Evolutionary conservation across 1,140 invertebrate genomes (phyloP).

Genomic region (Bilobella aurantiaca): DNA sequence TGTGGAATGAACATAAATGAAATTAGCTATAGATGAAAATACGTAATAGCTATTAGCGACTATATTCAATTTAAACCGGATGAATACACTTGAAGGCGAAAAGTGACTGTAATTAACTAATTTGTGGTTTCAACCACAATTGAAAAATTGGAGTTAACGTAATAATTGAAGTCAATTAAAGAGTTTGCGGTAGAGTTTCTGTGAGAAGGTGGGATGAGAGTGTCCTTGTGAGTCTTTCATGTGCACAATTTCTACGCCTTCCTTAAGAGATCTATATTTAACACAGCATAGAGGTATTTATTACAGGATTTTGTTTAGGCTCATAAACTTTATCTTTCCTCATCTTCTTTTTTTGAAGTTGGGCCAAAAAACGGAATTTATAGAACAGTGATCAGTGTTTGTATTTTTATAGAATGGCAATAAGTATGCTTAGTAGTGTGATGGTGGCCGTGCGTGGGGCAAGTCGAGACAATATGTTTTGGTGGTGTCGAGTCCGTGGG

Average conservation of each 20-base stretch:
- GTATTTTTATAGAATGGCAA: background rate
- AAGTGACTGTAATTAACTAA: no score
- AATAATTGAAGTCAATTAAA: no score
- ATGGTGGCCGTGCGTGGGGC: background rate
- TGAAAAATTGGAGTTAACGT: no score
- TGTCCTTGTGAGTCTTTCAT: background rate
- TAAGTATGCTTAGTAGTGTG: background rate
- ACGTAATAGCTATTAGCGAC: no score
- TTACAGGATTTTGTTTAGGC: background rate
- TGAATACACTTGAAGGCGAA: no score
- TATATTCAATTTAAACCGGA: no score
- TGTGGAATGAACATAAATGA: no score
- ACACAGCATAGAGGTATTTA: background rate
- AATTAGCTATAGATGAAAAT: no score
- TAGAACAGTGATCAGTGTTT: background rate
- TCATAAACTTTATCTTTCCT: background rate
- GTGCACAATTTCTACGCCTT: no score
- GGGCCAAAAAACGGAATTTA: background rate
- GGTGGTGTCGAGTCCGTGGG: slow-evolving; percentile 21
- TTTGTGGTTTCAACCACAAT: no score
- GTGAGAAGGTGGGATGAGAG: background rate
- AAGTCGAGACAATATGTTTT: background rate
- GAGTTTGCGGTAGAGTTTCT: no score
- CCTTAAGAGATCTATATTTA: no score
- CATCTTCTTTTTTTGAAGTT: background rate